These are phyloP conservation scores for Neomonachus schauinslandi DNA, from an alignment of 2,113 vertebrate genomes.

Conservation along the genomic window DNA sequence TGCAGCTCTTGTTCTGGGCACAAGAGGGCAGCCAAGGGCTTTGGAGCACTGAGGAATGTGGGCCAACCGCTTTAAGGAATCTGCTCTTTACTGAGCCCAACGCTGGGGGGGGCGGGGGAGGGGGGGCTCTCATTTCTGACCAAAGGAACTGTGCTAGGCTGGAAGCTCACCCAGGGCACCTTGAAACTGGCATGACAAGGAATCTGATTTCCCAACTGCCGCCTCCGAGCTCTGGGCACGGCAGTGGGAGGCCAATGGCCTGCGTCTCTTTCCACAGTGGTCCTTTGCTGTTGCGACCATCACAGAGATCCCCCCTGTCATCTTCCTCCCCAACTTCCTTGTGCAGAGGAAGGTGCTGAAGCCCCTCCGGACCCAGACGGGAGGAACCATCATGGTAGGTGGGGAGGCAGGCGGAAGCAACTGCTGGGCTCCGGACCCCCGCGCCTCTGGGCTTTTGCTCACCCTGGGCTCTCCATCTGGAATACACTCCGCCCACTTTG, in stretches of 20 bases:
- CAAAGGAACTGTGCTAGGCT: background rate
- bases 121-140: background rate
- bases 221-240: background rate
- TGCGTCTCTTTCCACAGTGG: conserved; percentile 88
- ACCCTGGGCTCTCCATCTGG: background rate
- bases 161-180: background rate
- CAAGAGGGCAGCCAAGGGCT: conserved; percentile 56
- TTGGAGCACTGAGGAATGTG: fast-evolving
- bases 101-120: background rate
- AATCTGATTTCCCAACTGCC: background rate
- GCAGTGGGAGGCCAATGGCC: background rate
- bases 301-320: conserved; percentile 96
- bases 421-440: background rate
- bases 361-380: conserved; percentile 95
- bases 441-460: background rate
- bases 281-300: conserved; percentile 95
- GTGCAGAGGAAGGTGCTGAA: conserved; percentile 96
- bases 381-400: conserved; percentile 97
- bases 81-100: background rate
- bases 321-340: conserved; percentile 96
- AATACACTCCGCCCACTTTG: too few relatives aligned
- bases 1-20: conserved; percentile 3
- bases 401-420: background rate
- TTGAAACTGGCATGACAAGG: background rate
- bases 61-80: background rate